A percentile compares a stretch with the other conserved stretches of the same genome.
Evolutionary conservation across 1,140 invertebrate genomes (phyloP).

Genomic region (Maniola jurtina): DNA sequence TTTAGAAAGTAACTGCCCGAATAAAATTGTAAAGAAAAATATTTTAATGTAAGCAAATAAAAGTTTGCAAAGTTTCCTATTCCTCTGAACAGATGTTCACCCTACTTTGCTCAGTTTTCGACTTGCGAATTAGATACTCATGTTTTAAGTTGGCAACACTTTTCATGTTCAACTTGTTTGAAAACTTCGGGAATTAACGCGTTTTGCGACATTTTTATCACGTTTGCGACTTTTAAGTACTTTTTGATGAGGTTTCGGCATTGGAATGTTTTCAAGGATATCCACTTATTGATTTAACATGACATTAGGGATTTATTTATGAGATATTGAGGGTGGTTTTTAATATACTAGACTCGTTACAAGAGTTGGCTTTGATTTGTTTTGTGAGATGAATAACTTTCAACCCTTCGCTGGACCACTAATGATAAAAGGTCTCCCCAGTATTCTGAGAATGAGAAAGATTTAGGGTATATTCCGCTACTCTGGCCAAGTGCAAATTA

Average conservation of each 20-base stretch:
- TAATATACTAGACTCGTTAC: no score
- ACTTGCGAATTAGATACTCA: slow-evolving; percentile 24
- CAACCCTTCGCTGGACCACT: no score
- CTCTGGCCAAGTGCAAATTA: no score
- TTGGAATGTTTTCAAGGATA: slow-evolving; percentile 9
- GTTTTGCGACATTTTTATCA: slow-evolving; percentile 26
- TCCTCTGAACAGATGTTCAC: slow-evolving; percentile 7
- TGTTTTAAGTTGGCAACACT: slow-evolving; percentile 18
- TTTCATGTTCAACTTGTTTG: slow-evolving; percentile 27
- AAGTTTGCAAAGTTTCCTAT: slow-evolving; percentile 3
- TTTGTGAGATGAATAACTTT: no score
- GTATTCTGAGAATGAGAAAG: no score
- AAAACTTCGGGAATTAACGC: slow-evolving; percentile 31
- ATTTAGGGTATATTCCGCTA: no score
- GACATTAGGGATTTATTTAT: background rate
- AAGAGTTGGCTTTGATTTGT: no score
- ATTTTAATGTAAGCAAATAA: slow-evolving; percentile 18
- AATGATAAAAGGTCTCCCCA: no score
- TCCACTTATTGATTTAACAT: background rate
- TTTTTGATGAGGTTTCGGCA: slow-evolving; percentile 14
- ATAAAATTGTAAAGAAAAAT: slow-evolving; percentile 2
- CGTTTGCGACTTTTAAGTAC: slow-evolving; percentile 22
- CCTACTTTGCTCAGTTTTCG: slow-evolving; percentile 15
- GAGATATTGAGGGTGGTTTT: no score
- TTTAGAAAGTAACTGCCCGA: background rate